Base-by-base conservation (phyloP, 2,888 invertebrate species). In the Oeneis ivallda region DNA sequence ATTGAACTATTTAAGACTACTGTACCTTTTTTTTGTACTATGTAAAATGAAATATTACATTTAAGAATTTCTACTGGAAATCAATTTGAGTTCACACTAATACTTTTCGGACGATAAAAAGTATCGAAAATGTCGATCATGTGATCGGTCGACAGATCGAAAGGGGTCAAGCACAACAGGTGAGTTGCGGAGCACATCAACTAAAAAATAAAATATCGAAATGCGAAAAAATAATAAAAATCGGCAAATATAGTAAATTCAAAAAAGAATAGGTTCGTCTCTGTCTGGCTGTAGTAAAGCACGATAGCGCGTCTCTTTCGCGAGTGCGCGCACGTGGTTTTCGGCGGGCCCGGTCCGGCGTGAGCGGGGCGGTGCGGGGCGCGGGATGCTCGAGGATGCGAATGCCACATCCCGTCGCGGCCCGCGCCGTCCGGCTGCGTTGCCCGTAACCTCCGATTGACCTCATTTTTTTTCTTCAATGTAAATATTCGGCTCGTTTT, bases 191-290 rank as follows among this genome's bases (percentile, higher is more conserved):
- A 82, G 86, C 86, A 88, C 89, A 91, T 91, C 91, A 92, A 91
- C 92, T 92, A 91, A 91, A 92, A 92, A 92, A 92, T 91, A 92
- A 92, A 92, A 91, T 91, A 91, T 92, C 89, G 89, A 90, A 91
- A 90, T 90, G 90, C 84, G 89, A 89, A 89, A 91, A 90, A 92
- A 91, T 92, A 91, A 92, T 89, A 91, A 91, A 91, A 91, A 91
- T 88, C 84, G 80, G 82, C 81, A 84, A 88, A 90, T 89, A 90
- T 91, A 91, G 89, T 91, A 89, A 91, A 90, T 90, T 89, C 85
- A 92, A 92, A 92, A 92, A 91, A 88, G 89, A 77, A 77, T 85
- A 82, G 79, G 69, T 57, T 47, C 64, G 79, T 88, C 87, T 72
- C 76, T 78, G 64, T 88, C 82, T 65, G 34, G 47, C 76, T 50